Percentiles rank a stretch among this genome's conserved stretches.
phyloP scores from a whole-genome alignment of 2,888 invertebrate genomes.

The Pandemis heparana region DNA sequence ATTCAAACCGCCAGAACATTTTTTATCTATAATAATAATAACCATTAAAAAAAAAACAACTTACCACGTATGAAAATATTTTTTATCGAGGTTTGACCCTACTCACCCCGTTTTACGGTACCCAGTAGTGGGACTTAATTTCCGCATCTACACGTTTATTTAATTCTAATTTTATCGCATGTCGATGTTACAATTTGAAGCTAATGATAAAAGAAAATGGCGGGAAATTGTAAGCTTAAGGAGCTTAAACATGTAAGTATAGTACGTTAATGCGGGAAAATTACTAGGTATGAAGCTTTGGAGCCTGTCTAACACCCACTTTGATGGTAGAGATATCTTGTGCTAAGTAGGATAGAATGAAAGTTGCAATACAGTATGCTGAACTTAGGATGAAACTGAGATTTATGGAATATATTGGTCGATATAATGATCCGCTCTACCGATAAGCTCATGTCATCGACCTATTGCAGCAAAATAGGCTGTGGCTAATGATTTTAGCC shows the following conservation, averaged over 20 bases:
- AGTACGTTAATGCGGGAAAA: conserved; percentile 18
- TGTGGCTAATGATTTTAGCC: too few species aligned
- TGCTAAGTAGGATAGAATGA: neutral
- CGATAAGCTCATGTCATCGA: too few species aligned
- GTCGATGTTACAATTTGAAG: conserved; percentile 29
- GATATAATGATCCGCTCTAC: too few species aligned
- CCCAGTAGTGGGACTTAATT: neutral
- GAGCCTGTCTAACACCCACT: neutral
- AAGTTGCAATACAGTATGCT: neutral
- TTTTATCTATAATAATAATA: too few species aligned
- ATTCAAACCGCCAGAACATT: too few species aligned
- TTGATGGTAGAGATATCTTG: neutral
- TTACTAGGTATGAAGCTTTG: conserved; percentile 18
- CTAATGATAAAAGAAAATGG: conserved; percentile 35
- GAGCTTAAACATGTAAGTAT: conserved; percentile 22
- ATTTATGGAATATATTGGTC: too few species aligned
- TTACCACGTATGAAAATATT: too few species aligned
- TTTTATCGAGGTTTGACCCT: too few species aligned
- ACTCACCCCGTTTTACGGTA: too few species aligned
- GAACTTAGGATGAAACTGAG: neutral
- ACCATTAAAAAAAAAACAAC: too few species aligned
- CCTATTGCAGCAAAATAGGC: too few species aligned
- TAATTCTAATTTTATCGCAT: conserved; percentile 21
- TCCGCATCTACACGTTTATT: conserved; percentile 19
- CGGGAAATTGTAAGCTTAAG: conserved; percentile 36